These are phyloP conservation scores for Caenorhabditis briggsae DNA, from an alignment of 1,140 invertebrate genomes.

Conservation along the genomic window DNA sequence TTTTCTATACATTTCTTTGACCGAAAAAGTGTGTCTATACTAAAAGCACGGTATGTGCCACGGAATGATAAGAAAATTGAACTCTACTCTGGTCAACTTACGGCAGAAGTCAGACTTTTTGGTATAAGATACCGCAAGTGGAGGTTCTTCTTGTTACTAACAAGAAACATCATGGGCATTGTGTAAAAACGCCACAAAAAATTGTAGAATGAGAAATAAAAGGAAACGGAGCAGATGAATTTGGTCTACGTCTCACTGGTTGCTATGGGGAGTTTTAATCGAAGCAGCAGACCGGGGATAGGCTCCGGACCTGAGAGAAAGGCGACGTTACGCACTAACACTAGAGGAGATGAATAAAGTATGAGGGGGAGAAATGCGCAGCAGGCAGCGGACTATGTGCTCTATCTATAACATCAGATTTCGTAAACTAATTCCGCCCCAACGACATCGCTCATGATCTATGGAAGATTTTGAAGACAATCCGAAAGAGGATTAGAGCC, in stretches of 20 bases:
- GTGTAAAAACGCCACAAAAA: too few relatives aligned
- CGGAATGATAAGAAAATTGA: conserved; percentile 2
- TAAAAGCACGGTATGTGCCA: neutral
- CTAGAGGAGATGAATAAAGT: neutral
- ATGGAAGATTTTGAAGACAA: neutral
- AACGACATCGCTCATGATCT: neutral
- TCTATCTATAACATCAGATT: neutral
- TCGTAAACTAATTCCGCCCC: neutral
- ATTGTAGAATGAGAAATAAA: neutral
- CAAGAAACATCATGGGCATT: neutral
- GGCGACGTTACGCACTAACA: too few relatives aligned
- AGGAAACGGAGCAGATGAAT: neutral
- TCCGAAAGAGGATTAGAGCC: neutral
- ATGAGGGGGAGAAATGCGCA: neutral
- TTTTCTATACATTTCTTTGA: neutral
- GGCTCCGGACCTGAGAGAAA: too few relatives aligned
- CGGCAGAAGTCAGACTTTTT: conserved; percentile 2
- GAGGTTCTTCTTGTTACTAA: neutral
- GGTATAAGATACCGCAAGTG: neutral
- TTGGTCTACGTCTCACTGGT: neutral
- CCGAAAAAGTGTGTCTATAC: neutral
- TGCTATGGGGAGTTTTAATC: neutral
- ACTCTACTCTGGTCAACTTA: neutral
- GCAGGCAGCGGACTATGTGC: neutral
- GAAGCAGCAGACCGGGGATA: too few relatives aligned